phyloP scores from a whole-genome alignment of 2,888 invertebrate species.

The Hypselothyrea guttata region DNA sequence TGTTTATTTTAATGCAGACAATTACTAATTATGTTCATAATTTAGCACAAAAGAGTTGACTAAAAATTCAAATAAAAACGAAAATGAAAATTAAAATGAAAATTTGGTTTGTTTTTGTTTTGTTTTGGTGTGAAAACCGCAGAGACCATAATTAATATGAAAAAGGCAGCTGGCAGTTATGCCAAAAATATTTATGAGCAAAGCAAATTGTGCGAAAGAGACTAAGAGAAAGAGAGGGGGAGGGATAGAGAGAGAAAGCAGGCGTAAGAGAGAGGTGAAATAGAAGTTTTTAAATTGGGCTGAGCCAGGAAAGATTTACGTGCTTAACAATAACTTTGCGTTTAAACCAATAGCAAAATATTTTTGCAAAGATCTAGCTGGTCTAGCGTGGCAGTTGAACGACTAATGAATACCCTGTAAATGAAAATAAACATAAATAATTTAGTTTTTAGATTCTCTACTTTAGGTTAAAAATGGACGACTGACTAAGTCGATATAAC shows the following conservation, averaged over 20 bases:
- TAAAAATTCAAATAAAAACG: background rate
- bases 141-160: constrained; percentile 36
- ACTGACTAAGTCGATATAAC: too few species aligned
- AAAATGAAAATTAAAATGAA: constrained; percentile 1
- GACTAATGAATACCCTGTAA: constrained; percentile 1
- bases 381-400: too few species aligned
- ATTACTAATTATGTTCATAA: constrained; percentile 18
- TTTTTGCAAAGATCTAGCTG: too few species aligned
- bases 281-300: background rate
- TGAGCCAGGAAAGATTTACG: too few species aligned
- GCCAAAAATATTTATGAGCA: constrained; percentile 4
- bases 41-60: constrained; percentile 9
- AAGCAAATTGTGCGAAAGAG: too few species aligned
- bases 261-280: background rate
- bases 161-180: constrained; percentile 22
- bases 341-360: background rate
- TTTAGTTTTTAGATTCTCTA: too few species aligned
- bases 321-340: too few species aligned
- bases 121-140: constrained; percentile 30
- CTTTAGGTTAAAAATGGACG: too few species aligned
- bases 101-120: background rate
- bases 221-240: too few species aligned
- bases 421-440: too few species aligned
- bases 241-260: too few species aligned
- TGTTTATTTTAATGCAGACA: constrained; percentile 17